Percentiles rank a stretch among this genome's conserved stretches.
Evolutionary conservation across 2,113 vertebrate genomes (phyloP).

Genomic region (Mirza zaza): DNA sequence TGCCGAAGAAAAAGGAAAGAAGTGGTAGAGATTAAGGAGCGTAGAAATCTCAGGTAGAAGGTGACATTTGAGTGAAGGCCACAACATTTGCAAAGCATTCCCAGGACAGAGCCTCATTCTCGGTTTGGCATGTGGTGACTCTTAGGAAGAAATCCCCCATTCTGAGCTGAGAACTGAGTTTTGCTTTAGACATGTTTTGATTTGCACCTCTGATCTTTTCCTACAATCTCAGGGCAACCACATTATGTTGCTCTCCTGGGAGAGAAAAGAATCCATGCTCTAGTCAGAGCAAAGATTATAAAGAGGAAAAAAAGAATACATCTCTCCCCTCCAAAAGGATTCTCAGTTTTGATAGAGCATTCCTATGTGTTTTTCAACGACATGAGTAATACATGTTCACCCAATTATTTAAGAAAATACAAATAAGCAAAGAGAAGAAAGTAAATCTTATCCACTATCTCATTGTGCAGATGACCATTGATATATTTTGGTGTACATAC

Average conservation of each 20-base stretch:
- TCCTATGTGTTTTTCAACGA: not conserved
- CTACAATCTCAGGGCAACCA: not conserved
- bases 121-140: not conserved
- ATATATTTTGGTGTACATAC: not conserved
- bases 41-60: not conserved
- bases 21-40: not conserved
- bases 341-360: not conserved
- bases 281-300: not conserved
- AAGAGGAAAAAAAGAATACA: not conserved
- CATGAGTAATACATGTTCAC: not conserved
- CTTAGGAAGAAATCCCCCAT: not conserved
- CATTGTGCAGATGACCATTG: not conserved
- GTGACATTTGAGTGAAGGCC: not conserved
- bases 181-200: not conserved
- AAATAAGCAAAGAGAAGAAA: not conserved
- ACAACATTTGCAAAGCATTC: not conserved
- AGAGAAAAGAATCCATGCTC: not conserved
- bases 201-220: not conserved
- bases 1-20: not conserved
- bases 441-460: not conserved
- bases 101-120: not conserved
- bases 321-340: not conserved
- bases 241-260: not conserved
- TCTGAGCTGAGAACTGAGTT: not conserved
- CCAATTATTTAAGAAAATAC: not conserved